Evolutionary conservation across 2,888 invertebrate species (phyloP), one percentile per base, ranked within the genome.

Genomic region (Torymus auratus): DNA sequence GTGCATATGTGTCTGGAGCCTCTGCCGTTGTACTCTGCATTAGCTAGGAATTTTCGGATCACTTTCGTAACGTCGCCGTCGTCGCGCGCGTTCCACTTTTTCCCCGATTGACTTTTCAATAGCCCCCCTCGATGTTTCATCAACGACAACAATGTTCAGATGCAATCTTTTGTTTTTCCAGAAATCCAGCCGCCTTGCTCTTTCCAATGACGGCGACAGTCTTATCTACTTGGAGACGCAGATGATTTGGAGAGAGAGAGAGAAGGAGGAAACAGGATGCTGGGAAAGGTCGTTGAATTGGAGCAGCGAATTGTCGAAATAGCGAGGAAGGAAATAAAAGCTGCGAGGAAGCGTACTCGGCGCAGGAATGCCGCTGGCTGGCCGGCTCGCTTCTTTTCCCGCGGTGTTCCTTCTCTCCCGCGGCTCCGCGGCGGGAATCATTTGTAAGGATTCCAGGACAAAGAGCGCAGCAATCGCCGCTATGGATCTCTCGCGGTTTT

Each of bases 361-460:
- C 71, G 74, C 81, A 83, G 84, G 88, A 86, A 87, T 86, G 85
- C 84, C 86, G 84, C 84, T 86, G 85, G 86, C 60, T 85, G 85
- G 84, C 84, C 86, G 85, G 86, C 60, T 85, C 84, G 84, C 41
- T 83, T 67, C 85, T 83, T 82, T 60, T 56, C 75, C 14, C 53
- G 20, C 52, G 20, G 12, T 73, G 50, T 73, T 62, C 41, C 41
- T 41, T 7, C 41, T 7, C 41, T 41, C 74, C 68, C 80, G 52
- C 65, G 64, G 28, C 62, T n/a, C n/a, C 65, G 53, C 41, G 55
- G 84, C 86, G 84, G 86, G 85, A 86, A 87, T 90, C 89, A 89
- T 89, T 89, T 89, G 88, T 88, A 88, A 89, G 88, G 88, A 90
- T 89, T 89, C 86, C 86, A 83, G 88, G 86, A 89, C 86, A 86